Evolutionary conservation across 2,113 vertebrate species (phyloP).

Genomic region (Lagenorhynchus albirostris): DNA sequence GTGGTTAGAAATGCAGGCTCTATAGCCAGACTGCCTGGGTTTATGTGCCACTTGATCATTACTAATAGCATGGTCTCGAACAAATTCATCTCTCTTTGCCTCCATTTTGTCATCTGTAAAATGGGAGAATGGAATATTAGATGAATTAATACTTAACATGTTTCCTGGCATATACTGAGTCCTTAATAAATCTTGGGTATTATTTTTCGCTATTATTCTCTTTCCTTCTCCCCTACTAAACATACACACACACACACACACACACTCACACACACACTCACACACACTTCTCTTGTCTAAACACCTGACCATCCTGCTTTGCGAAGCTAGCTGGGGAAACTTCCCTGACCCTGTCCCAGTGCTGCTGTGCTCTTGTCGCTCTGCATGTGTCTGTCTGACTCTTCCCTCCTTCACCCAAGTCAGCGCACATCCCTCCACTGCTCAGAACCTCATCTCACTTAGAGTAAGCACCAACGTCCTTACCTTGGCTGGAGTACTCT

Average conservation of each 20-base stretch:
- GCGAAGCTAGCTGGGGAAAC: background rate
- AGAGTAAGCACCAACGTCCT: background rate
- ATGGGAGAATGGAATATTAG: background rate
- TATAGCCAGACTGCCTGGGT: background rate
- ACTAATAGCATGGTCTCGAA: background rate
- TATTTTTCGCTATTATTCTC: background rate
- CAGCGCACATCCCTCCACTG: background rate
- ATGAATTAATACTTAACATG: background rate
- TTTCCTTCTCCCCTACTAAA: background rate
- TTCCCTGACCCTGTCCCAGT: background rate
- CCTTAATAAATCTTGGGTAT: background rate
- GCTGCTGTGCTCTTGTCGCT: accelerated
- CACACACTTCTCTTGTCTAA: background rate
- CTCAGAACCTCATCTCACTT: background rate
- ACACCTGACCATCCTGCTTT: background rate
- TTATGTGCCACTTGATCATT: background rate
- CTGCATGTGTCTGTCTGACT: background rate
- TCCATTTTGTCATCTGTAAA: background rate
- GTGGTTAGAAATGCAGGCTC: background rate
- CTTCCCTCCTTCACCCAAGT: background rate
- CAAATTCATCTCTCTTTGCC: background rate
- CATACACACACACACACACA: accelerated
- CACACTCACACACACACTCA: background rate
- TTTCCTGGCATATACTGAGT: background rate
- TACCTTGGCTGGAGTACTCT: too few species aligned